Evolutionary conservation across 30 jellyfish, hydroid and myxozoan genomes (phyloP), one percentile per base, ranked within the genome.

Genomic region (Pelagia noctiluca): DNA sequence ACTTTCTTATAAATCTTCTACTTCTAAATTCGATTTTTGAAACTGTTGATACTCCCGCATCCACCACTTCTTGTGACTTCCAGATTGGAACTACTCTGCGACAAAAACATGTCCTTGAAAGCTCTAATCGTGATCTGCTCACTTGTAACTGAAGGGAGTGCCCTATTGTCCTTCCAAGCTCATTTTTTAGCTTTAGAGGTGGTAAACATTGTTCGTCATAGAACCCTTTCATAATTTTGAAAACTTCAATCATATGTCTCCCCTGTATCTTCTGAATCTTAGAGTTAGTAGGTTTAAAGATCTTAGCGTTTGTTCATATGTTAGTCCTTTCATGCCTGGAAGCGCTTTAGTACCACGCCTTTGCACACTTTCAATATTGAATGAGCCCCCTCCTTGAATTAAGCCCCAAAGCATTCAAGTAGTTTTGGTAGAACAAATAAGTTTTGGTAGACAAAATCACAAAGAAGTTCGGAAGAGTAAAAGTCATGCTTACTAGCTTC

Each of bases 401-500:
- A n/a, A n/a, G n/a, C n/a, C n/a, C n/a, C n/a, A n/a, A n/a, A n/a
- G n/a, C n/a, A n/a, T n/a, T n/a, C n/a, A n/a, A n/a, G n/a, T n/a
- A n/a, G 12, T 11, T 11, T 8, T 60, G 26, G 11, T 7, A 60
- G 24, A 60, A 7, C 5, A 11, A 7, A 8, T 8, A 47, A 47
- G 19, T 19, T 8, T 11, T 19, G 19, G 61, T 19, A 47, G 19
- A 47, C 19, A 19, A 47, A 47, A 61, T 10, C 13, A 8, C 74
- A 10, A 13, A 8, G 29, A 61, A 25, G 23, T 10, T 61, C 13
- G n/a, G 50, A 1, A 23, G 3, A 2, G 50, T 64, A 25, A 38
- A 34, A 69, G 36, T 10, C 4, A 69, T 31, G 4, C 13, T 78
- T 82, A 92, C 98, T 91, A 0, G 98, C 83, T 86, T 92, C 98